A percentile compares a stretch with the other conserved stretches of the same genome.
Evolutionary conservation across 2,113 vertebrate genomes (phyloP).

Genomic region (Macroglossus sobrinus): DNA sequence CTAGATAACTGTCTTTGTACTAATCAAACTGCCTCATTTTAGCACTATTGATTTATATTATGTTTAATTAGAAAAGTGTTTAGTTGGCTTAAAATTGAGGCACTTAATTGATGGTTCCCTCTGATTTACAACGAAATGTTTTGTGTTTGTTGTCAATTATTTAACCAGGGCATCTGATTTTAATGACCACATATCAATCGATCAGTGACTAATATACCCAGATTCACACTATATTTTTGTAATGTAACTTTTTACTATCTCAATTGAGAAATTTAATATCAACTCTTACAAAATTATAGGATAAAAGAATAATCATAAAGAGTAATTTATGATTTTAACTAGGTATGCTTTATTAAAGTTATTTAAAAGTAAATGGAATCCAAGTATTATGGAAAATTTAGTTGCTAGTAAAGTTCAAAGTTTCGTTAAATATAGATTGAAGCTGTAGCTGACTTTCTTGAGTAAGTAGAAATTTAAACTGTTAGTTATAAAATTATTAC

Average conservation of each 20-base stretch:
- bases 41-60: not conserved
- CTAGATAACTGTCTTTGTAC: not conserved
- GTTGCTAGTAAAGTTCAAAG: not conserved
- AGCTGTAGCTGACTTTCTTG: not conserved
- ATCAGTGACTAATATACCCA: not conserved
- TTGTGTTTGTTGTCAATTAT: not conserved
- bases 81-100: not conserved
- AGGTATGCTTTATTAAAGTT: slow-evolving; percentile 2
- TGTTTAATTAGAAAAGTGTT: not conserved
- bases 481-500: not conserved
- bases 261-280: not conserved
- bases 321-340: not conserved
- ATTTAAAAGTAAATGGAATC: not conserved
- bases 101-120: not conserved
- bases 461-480: not conserved
- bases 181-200: not conserved
- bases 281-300: not conserved
- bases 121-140: not conserved
- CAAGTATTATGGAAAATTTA: not conserved
- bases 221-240: not conserved
- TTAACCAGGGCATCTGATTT: not conserved
- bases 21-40: not conserved
- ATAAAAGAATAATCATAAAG: not conserved
- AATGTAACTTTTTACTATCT: not conserved
- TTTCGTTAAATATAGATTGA: not conserved